Base-by-base conservation (phyloP, 2,113 vertebrate genomes). In the Pterophyllum scalare region DNA sequence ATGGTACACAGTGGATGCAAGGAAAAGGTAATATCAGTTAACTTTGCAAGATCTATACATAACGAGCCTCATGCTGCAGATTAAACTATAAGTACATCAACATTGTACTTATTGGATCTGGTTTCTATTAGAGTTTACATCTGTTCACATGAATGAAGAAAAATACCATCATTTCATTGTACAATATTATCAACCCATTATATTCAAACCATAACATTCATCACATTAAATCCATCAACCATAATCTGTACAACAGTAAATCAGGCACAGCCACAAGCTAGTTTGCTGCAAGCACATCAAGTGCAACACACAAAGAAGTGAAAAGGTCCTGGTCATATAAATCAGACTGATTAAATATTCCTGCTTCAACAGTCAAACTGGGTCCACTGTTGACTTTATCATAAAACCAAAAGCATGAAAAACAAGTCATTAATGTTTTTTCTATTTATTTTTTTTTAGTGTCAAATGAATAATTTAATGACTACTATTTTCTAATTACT, bases 321-420 rank as follows among this genome's bases (percentile, higher is more conserved):
- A 72, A 52, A 56, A 11, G 67, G 52, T 31, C 26, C 67, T 72
- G 65, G 24, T 72, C 65, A 70, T 26, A 70, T 24, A 70, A 70
- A 20, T 70, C 43, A 52, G 43, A 31, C 65, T 52, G 24, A 72
- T 31, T 13, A 52, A 52, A 72, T 52, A 72, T 70, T 70, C 24
- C 65, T 70, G 65, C 40, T 49, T 49, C 65, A 70, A 52, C 49
- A 70, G 40, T 70, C 65, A 70, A 70, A 70, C 28, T 49, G 2
- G 15, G 5, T 28, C 24, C 43, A 20, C 43, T 70, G 24, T 52
- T 49, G 40, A 70, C 65, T 49, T 70, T 70, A 20, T 49, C 64
- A 70, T 17, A 49, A 70, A 70, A 70, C 19, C 64, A 46, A 49
- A 70, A 70, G 64, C 22, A 46, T 67, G 64, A 46, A 67, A 67